Evolutionary conservation across 2,113 vertebrate genomes (phyloP).

Genomic region (Oophaga pumilio): DNA sequence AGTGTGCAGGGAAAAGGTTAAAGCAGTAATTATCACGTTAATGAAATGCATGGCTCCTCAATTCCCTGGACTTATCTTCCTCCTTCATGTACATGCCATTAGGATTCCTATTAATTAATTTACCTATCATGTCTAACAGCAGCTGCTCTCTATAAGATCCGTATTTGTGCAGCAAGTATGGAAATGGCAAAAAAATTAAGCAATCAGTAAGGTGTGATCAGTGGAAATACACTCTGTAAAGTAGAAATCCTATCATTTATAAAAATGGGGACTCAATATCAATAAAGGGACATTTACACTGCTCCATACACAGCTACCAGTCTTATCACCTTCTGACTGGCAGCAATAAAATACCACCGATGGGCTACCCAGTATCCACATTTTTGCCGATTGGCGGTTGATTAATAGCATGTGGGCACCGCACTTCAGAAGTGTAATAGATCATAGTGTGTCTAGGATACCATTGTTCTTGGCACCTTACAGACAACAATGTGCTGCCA

Average conservation of each 20-base stretch:
- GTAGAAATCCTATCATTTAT: neutral
- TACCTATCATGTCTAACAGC: conserved; percentile 37
- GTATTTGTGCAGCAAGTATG: conserved; percentile 42
- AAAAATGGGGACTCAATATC: neutral
- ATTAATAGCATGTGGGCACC: no score
- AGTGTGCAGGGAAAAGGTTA: conserved; percentile 39
- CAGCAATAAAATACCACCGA: no score
- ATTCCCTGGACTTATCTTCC: conserved; percentile 24
- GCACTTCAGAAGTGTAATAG: no score
- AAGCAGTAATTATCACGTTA: conserved; percentile 51
- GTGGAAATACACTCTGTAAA: neutral
- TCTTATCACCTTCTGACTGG: no score
- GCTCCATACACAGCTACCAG: no score
- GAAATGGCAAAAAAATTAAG: conserved; percentile 17
- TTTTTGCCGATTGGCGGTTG: no score
- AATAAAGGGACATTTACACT: no score
- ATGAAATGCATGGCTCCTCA: conserved; percentile 38
- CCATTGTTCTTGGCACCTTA: no score
- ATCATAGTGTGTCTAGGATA: no score
- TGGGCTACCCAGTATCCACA: no score
- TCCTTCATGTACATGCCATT: conserved; percentile 32
- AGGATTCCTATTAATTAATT: conserved; percentile 50
- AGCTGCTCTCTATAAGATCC: conserved; percentile 41
- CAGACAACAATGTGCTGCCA: no score
- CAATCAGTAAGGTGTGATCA: neutral